A percentile compares a stretch with the other conserved stretches of the same genome.
These are phyloP conservation scores for Acanthococcus lagerstroemiae DNA, from an alignment of 2,888 invertebrate species.

Conservation along the genomic window DNA sequence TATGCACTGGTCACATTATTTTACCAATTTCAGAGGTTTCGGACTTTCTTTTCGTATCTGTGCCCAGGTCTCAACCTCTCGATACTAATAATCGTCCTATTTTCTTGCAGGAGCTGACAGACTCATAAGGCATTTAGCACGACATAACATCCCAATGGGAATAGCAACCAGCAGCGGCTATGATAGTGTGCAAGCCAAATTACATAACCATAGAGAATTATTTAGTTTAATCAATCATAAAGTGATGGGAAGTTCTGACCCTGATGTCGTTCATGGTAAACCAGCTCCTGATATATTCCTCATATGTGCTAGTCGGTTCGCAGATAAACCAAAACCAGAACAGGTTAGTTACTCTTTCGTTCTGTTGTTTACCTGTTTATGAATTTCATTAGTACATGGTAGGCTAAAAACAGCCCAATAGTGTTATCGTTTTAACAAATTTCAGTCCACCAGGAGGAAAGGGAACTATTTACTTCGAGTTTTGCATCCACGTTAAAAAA, in stretches of 20 bases:
- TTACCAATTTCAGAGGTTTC: not conserved
- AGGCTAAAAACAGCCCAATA: no score
- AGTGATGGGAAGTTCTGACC: conserved; percentile 72
- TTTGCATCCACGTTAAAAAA: no score
- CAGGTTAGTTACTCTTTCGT: conserved; percentile 47
- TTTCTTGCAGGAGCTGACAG: conserved; percentile 61
- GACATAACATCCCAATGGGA: conserved; percentile 66
- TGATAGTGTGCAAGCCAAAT: conserved; percentile 61
- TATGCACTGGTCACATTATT: conserved; percentile 42
- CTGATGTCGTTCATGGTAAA: conserved; percentile 75
- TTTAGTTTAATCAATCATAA: conserved; percentile 62
- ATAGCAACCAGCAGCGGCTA: conserved; percentile 76
- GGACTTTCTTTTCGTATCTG: not conserved
- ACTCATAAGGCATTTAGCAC: conserved; percentile 63
- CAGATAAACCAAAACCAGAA: conserved; percentile 52
- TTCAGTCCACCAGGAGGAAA: no score
- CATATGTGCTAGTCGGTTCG: conserved; percentile 63
- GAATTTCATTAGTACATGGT: no score
- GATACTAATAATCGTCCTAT: not conserved
- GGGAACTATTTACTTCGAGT: no score
- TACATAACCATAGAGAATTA: conserved; percentile 52
- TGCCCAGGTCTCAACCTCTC: not conserved
- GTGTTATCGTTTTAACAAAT: no score
- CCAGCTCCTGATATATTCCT: conserved; percentile 82
- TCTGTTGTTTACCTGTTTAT: no score